A percentile compares a stretch with the other conserved stretches of the same genome.
These are phyloP conservation scores for Meleagris gallopavo DNA, from an alignment of 2,113 vertebrate genomes.

Conservation along the genomic window DNA sequence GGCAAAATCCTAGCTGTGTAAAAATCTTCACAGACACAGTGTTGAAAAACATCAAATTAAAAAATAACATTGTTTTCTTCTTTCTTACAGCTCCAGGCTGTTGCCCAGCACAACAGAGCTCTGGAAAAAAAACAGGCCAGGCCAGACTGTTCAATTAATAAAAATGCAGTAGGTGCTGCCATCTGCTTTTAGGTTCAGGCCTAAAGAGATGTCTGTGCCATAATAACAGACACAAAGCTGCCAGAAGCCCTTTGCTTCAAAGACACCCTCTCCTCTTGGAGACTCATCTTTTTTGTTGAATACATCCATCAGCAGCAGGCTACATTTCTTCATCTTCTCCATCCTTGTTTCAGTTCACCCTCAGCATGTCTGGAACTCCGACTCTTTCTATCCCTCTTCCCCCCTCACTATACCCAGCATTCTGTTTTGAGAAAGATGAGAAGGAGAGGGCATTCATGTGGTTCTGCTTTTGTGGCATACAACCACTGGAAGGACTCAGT, in stretches of 20 bases:
- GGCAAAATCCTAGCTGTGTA: not conserved
- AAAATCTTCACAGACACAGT: slow-evolving; percentile 2
- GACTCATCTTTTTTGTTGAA: not conserved
- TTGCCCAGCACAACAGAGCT: not conserved
- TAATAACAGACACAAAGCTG: not conserved
- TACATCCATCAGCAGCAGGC: not conserved
- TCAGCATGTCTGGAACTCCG: not conserved
- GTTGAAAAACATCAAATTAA: slow-evolving; percentile 21
- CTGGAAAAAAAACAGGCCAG: not conserved
- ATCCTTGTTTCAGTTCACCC: not conserved
- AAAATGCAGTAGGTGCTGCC: not conserved
- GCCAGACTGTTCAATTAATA: not conserved
- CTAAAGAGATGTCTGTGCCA: not conserved
- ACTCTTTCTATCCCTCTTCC: not conserved
- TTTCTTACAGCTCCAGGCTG: not conserved
- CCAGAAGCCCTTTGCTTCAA: not conserved
- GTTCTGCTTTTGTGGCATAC: not conserved
- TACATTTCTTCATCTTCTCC: not conserved
- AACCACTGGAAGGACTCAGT: not conserved
- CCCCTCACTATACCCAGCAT: not conserved
- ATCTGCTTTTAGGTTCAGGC: not conserved
- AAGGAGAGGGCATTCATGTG: not conserved
- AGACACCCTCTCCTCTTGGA: not conserved
- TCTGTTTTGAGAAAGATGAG: not conserved
- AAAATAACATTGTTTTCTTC: not conserved